These are phyloP conservation scores for Clarias macrocephalus DNA, from an alignment of 2,113 vertebrate genomes.

Conservation along the genomic window DNA sequence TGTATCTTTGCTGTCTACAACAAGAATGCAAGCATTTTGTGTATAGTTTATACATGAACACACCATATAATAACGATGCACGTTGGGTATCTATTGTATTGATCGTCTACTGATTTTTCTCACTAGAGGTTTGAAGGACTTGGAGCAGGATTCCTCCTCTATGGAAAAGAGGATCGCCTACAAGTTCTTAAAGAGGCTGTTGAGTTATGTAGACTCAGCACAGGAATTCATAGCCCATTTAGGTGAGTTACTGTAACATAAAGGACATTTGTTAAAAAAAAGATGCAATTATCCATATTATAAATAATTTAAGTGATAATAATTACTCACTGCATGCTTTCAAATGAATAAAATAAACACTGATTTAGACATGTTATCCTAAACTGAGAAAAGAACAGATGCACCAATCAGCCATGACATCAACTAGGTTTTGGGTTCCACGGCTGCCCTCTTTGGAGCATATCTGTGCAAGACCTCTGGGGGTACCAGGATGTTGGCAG, in stretches of 20 bases:
- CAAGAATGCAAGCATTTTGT: not conserved
- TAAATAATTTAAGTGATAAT: not conserved
- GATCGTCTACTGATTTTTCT: not conserved
- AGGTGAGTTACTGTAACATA: conserved; percentile 73
- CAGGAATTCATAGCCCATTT: conserved; percentile 97
- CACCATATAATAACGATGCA: not conserved
- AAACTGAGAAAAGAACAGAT: not conserved
- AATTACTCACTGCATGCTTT: not conserved
- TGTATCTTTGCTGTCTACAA: not conserved
- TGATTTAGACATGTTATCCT: not conserved
- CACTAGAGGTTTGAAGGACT: conserved; percentile 82
- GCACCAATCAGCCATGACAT: too few relatives aligned
- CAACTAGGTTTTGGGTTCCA: too few relatives aligned
- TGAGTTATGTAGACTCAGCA: conserved; percentile 91
- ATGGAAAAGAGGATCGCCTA: conserved; percentile 95
- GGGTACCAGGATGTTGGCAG: too few relatives aligned
- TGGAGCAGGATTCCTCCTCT: conserved; percentile 88
- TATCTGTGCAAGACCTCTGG: too few relatives aligned
- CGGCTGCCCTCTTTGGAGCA: too few relatives aligned
- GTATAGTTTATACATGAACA: not conserved
- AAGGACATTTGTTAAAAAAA: not conserved
- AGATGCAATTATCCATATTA: not conserved
- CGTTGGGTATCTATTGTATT: not conserved
- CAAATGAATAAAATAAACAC: not conserved
- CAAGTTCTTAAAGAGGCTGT: conserved; percentile 91